Base-by-base conservation (phyloP, 2,888 invertebrate genomes). In the Arenicola marina region DNA sequence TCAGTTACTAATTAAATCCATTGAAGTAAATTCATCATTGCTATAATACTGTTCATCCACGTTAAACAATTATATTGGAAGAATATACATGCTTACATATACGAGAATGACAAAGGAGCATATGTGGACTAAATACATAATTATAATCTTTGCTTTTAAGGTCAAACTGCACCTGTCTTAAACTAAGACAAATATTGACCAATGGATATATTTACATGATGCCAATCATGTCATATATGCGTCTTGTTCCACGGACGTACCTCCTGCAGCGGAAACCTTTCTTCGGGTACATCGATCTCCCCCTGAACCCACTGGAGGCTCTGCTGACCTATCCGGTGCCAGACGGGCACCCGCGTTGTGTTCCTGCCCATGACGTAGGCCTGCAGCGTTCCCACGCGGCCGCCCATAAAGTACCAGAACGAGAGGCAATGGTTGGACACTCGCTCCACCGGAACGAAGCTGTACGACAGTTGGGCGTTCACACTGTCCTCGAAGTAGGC, bases 351-450 rank as follows among this genome's bases (percentile, higher is more conserved):
- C 33, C 24, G 28, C 15, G 45, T 38, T 11, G 31, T 33, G 4
- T 11, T 29, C 21, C 15, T 2, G 32, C 21, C 31, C 29, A 26
- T 62, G 4, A 62, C 15, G 28, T 38, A 26, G 7, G 53, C 57
- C 4, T 46, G 38, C n/a, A 62, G 53, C 3, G 31, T 24, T 7
- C 62, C 62, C 29, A 62, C 62, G 32, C 21, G n/a, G 15, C 51
- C 62, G 29, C 29, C 43, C 62, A 62, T 62, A 51, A 33, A 62
- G 32, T 51, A 58, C 59, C 46, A 62, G 51, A 62, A 58, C 2
- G 57, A 59, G 1, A 62, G 62, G 58, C 62, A 62, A 43, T 51
- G 57, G 51, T 33, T 28, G 18, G 32, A 11, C 11, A 11, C 21
- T 11, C 7, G 4, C 15, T 7, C 7, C 28, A 11, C 7, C 31